Base-by-base conservation (phyloP, 2,113 vertebrate genomes). In the Albula glossodonta region DNA sequence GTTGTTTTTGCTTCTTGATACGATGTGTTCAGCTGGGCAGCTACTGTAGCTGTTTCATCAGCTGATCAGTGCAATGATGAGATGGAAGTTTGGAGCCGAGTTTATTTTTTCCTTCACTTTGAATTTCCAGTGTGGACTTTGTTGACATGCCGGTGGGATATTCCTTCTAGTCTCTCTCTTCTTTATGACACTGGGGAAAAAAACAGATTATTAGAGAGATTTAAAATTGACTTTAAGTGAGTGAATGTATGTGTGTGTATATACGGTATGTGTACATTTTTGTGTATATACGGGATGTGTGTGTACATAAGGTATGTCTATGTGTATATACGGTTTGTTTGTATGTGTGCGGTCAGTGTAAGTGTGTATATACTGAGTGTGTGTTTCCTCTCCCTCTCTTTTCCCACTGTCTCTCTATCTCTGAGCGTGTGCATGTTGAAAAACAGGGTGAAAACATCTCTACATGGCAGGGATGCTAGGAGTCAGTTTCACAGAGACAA, bases 301-400 rank as follows among this genome's bases (percentile, higher is more conserved):
- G 91, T 85, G 88, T 92, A 89, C 89, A 91, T 90, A 95, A 92
- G 86, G 93, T 94, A 91, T 92, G 93, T 94, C 92, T 90, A 92
- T 91, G 90, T 95, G 92, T 94, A 96, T 92, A 96, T 95, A 95
- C 90, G 81, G 91, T 93, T 92, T 92, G 94, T 95, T 95, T 95
- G 93, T 95, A 95, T 78, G 82, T 78, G 51, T 78, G 78, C 52
- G 57, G 41, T 80, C 78, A 25, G 78, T 85, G 84, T 78, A 78
- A 56, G 83, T 5, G 83, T 84, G 63, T 57, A 57, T 91, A 94
- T 93, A 94, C 94, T 94, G 92, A 94, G 93, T 94, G 95, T 92
- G 89, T 90, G 80, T 89, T 93, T 91, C 93, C 17, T 70, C 31
- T 87, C 78, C 80, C 87, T 79, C 80, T 81, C 60, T 84, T 41